Evolutionary conservation across 1,140 invertebrate genomes (phyloP).

Genomic region (Zaprionus taronus): DNA sequence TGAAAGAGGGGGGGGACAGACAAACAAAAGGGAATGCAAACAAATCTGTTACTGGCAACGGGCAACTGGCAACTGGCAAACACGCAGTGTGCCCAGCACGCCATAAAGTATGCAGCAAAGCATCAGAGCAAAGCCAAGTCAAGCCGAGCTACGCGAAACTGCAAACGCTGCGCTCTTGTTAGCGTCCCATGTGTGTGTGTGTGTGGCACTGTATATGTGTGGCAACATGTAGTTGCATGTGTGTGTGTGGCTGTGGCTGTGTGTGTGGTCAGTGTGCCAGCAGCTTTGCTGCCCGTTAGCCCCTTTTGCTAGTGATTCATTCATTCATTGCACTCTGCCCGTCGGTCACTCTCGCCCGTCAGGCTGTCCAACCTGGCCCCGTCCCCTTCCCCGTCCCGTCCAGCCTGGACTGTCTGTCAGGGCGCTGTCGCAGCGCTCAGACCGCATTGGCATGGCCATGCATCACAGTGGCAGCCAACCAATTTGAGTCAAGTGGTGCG

Average conservation of each 20-base stretch:
- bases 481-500: slow-evolving; percentile 70
- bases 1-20: slow-evolving; percentile 7
- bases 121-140: slow-evolving; percentile 21
- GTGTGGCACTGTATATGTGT: background rate
- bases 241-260: slow-evolving; percentile 13
- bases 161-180: slow-evolving; percentile 42
- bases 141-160: slow-evolving; percentile 30
- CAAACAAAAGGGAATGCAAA: slow-evolving; percentile 74
- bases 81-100: slow-evolving; percentile 61
- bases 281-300: slow-evolving; percentile 19
- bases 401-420: slow-evolving; percentile 52
- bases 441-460: slow-evolving; percentile 78
- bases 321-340: slow-evolving; percentile 71
- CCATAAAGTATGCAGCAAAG: slow-evolving; percentile 69
- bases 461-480: slow-evolving; percentile 72
- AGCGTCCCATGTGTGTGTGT: slow-evolving; percentile 6
- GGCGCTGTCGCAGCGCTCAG: slow-evolving; percentile 70
- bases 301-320: slow-evolving; percentile 66
- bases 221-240: slow-evolving; percentile 8
- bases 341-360: slow-evolving; percentile 43
- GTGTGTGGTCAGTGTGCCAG: slow-evolving; percentile 3
- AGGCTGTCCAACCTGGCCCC: slow-evolving; percentile 10
- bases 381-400: background rate
- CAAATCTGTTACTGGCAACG: slow-evolving; percentile 61
- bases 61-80: slow-evolving; percentile 46